Evolutionary conservation across 2,113 vertebrate genomes (phyloP), one percentile per base, ranked within the genome.

Genomic region (Percopsis transmontana): DNA sequence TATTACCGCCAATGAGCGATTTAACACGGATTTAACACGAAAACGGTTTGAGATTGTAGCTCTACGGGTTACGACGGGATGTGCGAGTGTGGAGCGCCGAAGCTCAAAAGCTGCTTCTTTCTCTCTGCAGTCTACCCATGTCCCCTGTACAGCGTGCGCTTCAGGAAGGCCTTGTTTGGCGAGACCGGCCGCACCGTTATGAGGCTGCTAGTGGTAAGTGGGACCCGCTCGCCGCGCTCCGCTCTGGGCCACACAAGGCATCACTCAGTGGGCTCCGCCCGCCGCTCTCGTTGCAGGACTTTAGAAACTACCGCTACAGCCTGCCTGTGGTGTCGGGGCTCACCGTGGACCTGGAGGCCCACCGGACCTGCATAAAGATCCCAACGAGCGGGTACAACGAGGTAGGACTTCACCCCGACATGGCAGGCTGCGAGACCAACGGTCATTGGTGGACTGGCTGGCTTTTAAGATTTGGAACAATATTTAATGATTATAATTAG

Each of bases 261-360:
- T 56, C 16, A 38, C 20, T 15, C 8, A 21, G 5, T 33, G 39
- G 13, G 14, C 0, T 56, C 10, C 48, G 62, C 23, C 10, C 62
- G 14, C 6, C 20, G 3, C 67, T 12, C 20, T 77, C 5, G 41
- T 84, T 45, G 41, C 55, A 99, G 97, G 97, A 99, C 83, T 99
- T 99, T 78, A 95, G 97, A 83, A 98, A 98, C 88, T 99, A 98
- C 88, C 96, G 98, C 56, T 99, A 99, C 88, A 97, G 95, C 12
- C 90, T 99, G 63, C 97, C 97, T 13, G 90, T 94, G 79, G 96
- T 99, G 48, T 93, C 93, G 21, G 97, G 96, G 58, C 93, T 99
- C 83, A 95, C 95, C 81, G 93, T 99, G 79, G 96, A 99, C 85
- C 95, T 99, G 89, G 97, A 99, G 90, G 96, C 97, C 77, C 93